Conservation (phyloP, 2,113 vertebrate species). For the Hiodon tergisus region DNA sequence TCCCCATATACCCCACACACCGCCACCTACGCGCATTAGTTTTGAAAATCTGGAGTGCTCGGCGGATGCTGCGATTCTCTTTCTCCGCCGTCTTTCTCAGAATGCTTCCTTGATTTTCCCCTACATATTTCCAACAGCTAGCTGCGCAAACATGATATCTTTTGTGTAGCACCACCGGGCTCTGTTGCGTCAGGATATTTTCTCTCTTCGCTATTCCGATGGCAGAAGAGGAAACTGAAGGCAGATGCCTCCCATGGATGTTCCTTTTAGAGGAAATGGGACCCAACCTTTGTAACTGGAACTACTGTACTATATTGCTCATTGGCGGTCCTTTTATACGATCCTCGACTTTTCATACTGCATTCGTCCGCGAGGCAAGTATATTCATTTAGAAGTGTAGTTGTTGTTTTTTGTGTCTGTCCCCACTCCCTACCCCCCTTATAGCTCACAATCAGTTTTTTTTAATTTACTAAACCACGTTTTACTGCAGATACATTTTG, state of each 20-base stretch:
- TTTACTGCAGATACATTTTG: conserved; percentile 2
- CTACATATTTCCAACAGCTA: conserved; percentile 4
- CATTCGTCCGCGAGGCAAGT: conserved; percentile 24
- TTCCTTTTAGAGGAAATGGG: conserved; percentile 30
- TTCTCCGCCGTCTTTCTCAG: background rate
- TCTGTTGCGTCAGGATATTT: conserved; percentile 18
- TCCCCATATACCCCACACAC: conserved; percentile 57
- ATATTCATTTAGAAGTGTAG: background rate
- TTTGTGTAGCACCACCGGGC: conserved; percentile 13
- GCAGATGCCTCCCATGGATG: conserved; percentile 39
- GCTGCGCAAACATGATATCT: conserved; percentile 10
- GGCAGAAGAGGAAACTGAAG: conserved; percentile 24
- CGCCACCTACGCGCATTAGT: conserved; percentile 53
- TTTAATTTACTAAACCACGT: background rate
- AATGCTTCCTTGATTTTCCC: background rate
- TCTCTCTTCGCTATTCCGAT: conserved; percentile 27
- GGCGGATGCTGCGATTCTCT: conserved; percentile 22
- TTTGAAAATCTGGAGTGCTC: conserved; percentile 32
- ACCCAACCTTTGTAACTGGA: conserved; percentile 28
- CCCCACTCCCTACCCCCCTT: too few relatives aligned
- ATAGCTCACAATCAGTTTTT: background rate
- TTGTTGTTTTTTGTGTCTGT: too few relatives aligned
- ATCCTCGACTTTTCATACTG: background rate
- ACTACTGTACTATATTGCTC: conserved; percentile 20
- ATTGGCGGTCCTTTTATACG: background rate